phyloP scores from a whole-genome alignment of 2,888 invertebrate genomes.

The Leucania comma region DNA sequence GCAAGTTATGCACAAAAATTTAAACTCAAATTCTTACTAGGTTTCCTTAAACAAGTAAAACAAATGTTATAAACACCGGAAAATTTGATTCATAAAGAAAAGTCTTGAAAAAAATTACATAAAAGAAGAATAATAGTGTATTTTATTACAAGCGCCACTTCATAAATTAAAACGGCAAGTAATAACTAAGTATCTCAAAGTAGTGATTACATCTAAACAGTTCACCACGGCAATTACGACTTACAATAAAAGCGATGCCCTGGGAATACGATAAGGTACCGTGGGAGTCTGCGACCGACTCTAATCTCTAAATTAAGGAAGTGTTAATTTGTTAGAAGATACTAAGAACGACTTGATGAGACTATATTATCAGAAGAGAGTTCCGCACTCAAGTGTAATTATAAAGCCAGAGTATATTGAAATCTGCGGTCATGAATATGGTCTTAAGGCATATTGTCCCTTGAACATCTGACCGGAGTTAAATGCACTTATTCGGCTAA shows the following conservation, averaged over 20 bases:
- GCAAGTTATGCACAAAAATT: background rate
- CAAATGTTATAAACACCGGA: background rate
- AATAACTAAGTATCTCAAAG: constrained; percentile 34
- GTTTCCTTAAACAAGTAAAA: background rate
- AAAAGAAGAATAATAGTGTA: constrained; percentile 2
- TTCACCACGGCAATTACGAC: constrained; percentile 62
- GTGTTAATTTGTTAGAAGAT: constrained; percentile 60
- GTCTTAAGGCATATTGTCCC: constrained; percentile 7
- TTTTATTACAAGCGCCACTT: constrained; percentile 6
- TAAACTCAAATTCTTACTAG: background rate
- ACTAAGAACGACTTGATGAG: constrained; percentile 47
- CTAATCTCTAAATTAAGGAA: constrained; percentile 65
- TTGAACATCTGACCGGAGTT: too few species aligned
- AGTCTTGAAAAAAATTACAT: constrained; percentile 5
- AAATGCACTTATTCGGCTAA: too few species aligned
- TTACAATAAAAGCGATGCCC: constrained; percentile 60
- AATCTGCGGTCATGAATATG: constrained; percentile 27
- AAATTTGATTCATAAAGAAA: background rate
- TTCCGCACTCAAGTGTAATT: constrained; percentile 37
- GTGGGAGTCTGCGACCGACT: constrained; percentile 64
- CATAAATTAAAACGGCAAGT: constrained; percentile 52
- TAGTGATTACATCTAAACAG: constrained; percentile 53
- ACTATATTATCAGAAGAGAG: constrained; percentile 45
- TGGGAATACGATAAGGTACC: constrained; percentile 69
- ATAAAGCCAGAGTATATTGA: constrained; percentile 33